phyloP scores from a whole-genome alignment of 2,797 vertebrate species.

The Euphonia xanthogaster region DNA sequence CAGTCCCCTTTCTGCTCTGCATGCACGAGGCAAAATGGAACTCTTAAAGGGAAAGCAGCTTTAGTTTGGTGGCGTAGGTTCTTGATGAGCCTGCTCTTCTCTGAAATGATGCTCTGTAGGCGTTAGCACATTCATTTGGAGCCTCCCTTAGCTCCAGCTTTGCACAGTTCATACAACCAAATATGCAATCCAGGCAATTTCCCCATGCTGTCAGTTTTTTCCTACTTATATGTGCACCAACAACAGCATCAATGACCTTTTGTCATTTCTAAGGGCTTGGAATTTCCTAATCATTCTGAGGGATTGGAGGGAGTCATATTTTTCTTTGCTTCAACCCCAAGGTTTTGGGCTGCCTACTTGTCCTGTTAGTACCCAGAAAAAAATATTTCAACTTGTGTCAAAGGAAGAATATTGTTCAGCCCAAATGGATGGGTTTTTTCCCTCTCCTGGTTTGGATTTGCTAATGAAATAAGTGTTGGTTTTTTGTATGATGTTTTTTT shows the following conservation, averaged over 20 bases:
- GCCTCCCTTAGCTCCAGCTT: not conserved
- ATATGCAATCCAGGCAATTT: not conserved
- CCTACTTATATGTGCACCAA: not conserved
- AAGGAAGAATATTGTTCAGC: not conserved
- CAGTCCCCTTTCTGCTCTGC: not conserved
- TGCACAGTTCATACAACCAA: not conserved
- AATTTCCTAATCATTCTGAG: not conserved
- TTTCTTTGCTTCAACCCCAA: not conserved
- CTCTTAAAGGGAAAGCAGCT: not conserved
- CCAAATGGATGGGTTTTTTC: not conserved
- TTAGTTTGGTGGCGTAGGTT: not conserved
- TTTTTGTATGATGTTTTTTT: not conserved
- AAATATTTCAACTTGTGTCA: not conserved
- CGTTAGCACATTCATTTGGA: rapidly evolving
- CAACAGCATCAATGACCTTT: not conserved
- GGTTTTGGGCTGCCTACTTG: not conserved
- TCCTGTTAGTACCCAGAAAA: not conserved
- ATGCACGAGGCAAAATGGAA: not conserved
- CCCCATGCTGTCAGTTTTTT: not conserved
- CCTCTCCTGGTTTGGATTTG: not conserved
- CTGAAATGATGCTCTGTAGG: not conserved
- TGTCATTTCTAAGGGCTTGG: not conserved
- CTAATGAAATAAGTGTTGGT: not conserved
- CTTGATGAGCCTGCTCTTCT: not conserved
- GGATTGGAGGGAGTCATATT: rapidly evolving